phyloP scores from a whole-genome alignment of 2,113 vertebrate species.

The Ursus arctos region DNA sequence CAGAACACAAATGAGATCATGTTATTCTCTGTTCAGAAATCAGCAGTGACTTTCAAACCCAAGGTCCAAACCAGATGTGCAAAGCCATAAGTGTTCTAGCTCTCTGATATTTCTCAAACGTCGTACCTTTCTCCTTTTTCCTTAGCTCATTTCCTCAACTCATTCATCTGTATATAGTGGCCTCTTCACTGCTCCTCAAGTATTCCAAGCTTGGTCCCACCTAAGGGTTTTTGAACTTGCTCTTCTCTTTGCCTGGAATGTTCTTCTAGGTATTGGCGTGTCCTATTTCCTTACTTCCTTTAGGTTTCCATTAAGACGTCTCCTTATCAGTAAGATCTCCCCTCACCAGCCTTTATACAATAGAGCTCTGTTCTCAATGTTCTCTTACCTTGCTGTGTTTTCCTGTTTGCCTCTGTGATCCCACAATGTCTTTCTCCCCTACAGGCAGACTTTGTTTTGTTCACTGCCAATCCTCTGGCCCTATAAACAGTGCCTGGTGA shows the following conservation, averaged over 20 bases:
- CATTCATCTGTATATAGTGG: not conserved
- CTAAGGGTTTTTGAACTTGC: not conserved
- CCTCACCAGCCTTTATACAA: slow-evolving; percentile 35
- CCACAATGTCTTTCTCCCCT: not conserved
- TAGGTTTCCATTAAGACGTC: not conserved
- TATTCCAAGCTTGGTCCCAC: not conserved
- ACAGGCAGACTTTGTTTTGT: not conserved
- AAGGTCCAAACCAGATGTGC: not conserved
- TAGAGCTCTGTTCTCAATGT: not conserved
- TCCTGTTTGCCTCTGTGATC: not conserved
- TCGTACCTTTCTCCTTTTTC: not conserved
- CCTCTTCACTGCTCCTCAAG: not conserved
- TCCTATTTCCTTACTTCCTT: not conserved
- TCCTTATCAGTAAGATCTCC: not conserved
- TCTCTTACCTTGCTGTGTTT: not conserved
- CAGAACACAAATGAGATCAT: not conserved
- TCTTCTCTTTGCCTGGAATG: not conserved
- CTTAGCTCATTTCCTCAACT: not conserved
- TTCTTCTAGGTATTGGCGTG: not conserved
- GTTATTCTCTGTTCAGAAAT: not conserved
- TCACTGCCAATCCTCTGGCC: not conserved
- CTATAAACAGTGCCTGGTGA: not conserved
- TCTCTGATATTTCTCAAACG: not conserved
- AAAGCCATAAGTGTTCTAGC: not conserved
- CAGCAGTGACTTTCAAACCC: not conserved